A percentile compares a stretch with the other conserved stretches of the same genome.
Evolutionary conservation across 1,140 invertebrate genomes (phyloP).

Genomic region (Propsilocerus akamusi): DNA sequence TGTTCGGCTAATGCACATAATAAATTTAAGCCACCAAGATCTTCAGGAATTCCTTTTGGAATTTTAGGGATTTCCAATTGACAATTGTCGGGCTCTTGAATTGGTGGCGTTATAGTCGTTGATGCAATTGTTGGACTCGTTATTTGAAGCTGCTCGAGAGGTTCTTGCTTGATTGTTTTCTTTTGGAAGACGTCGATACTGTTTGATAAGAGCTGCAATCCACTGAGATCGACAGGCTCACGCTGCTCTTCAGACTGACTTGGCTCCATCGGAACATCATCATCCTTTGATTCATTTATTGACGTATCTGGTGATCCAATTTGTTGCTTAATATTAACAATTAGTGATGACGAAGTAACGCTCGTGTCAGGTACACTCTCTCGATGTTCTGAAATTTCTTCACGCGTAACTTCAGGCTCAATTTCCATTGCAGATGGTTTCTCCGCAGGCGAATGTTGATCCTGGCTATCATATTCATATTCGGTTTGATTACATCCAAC

Average conservation of each 20-base stretch:
- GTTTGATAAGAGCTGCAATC: slow-evolving; percentile 60
- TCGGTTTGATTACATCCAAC: not conserved
- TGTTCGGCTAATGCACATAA: slow-evolving; percentile 73
- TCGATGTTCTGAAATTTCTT: not conserved
- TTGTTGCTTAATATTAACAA: not conserved
- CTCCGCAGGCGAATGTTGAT: slow-evolving; percentile 7
- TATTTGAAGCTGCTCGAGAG: slow-evolving; percentile 10
- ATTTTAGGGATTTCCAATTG: not conserved
- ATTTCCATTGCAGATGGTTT: not conserved
- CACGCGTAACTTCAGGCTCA: not conserved
- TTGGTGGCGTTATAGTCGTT: not conserved
- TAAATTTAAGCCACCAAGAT: slow-evolving; percentile 52
- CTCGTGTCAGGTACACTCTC: not conserved
- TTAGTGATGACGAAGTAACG: not conserved
- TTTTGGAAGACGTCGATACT: slow-evolving; percentile 56
- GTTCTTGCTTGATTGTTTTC: slow-evolving; percentile 19
- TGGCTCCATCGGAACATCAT: slow-evolving; percentile 5
- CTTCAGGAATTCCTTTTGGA: slow-evolving; percentile 20
- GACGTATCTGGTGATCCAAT: slow-evolving; percentile 1
- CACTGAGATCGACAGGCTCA: slow-evolving; percentile 44
- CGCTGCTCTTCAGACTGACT: not conserved
- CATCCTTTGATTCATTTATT: not conserved
- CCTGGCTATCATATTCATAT: not conserved
- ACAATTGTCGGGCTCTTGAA: not conserved
- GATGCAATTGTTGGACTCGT: not conserved